Base-by-base conservation (phyloP, 1,140 invertebrate species). In the Polypedilum pembai region DNA sequence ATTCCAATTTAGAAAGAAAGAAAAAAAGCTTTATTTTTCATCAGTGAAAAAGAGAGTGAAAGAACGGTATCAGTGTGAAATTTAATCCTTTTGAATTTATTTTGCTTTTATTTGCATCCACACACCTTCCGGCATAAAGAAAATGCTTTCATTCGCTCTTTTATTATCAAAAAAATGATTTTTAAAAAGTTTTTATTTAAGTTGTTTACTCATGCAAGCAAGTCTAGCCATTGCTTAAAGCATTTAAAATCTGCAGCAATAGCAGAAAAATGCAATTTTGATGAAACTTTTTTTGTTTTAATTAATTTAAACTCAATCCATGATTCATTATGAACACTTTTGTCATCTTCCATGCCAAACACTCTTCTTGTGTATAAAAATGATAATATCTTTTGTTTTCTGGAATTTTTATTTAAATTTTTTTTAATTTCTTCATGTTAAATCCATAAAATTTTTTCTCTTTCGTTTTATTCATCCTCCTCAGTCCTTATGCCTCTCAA, bases 281-380 rank as follows among this genome's bases (percentile, higher is more conserved):
- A 73, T 73, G 10, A 41, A 17, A 41, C 17, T 41, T 73, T 73
- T 73, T 21, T 72, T 73, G 10, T 69, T 73, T 73, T 73, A 40
- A 56, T 56, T 56, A 56, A 56, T 56, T 56, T 56, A 56, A 56
- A 56, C 45, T 56, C 45, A n/a, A 8, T 56, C 45, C 41, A 8
- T 56, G n/a, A 56, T 56, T 56, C 45, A 21, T 73, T 78, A 77
- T 75, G 76, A 77, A 45, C 41, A 45, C 12, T 56, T 56, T 56
- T 15, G n/a, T 15, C 45, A 15, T n/a, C 12, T 56, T 56, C 12
- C 3, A 56, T 56, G 12, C 12, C 3, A 56, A 56, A n/a, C n/a
- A 56, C 45, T 56, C 12, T n/a, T 41, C 7, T 75, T 74, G 72
- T 75, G 74, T 75, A 17, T 56, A 41, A 12, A 75, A 72, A 24